These are phyloP conservation scores for Apolygus lucorum DNA, from an alignment of 1,140 invertebrate genomes.

Conservation along the genomic window DNA sequence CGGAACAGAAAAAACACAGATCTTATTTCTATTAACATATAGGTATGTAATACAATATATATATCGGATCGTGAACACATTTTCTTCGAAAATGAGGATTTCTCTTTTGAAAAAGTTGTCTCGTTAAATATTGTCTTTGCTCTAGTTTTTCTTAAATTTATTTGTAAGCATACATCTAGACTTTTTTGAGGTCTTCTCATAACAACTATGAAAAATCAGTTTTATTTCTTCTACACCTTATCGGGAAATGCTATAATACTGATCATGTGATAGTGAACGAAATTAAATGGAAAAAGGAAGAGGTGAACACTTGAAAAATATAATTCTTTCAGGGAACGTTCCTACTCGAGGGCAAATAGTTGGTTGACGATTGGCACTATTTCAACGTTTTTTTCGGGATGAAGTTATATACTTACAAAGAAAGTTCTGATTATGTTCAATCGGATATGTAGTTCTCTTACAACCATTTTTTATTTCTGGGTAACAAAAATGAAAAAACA, in stretches of 20 bases:
- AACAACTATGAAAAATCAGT: slow-evolving; percentile 4
- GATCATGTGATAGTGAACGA: too few relatives aligned
- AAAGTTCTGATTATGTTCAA: background rate
- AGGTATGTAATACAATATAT: background rate
- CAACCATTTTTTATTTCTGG: too few relatives aligned
- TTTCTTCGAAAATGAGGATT: slow-evolving; percentile 5
- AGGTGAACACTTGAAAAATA: background rate
- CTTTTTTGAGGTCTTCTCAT: slow-evolving; percentile 16
- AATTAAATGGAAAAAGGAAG: too few relatives aligned
- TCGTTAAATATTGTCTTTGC: slow-evolving; percentile 6
- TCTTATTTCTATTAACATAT: background rate
- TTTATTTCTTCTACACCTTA: background rate
- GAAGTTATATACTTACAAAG: background rate
- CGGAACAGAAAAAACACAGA: background rate
- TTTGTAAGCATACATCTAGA: background rate
- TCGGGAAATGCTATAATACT: slow-evolving; percentile 4
- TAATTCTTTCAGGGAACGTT: too few relatives aligned
- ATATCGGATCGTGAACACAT: slow-evolving; percentile 2
- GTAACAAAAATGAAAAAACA: too few relatives aligned
- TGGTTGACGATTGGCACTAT: slow-evolving; percentile 7
- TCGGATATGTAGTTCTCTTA: slow-evolving; percentile 9
- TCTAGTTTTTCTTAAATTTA: background rate
- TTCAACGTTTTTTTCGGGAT: background rate
- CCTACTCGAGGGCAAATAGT: too few relatives aligned
- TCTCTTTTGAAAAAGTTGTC: background rate